Evolutionary conservation across 2,797 vertebrate genomes (phyloP).

Genomic region (Coranthus polyacanthus): DNA sequence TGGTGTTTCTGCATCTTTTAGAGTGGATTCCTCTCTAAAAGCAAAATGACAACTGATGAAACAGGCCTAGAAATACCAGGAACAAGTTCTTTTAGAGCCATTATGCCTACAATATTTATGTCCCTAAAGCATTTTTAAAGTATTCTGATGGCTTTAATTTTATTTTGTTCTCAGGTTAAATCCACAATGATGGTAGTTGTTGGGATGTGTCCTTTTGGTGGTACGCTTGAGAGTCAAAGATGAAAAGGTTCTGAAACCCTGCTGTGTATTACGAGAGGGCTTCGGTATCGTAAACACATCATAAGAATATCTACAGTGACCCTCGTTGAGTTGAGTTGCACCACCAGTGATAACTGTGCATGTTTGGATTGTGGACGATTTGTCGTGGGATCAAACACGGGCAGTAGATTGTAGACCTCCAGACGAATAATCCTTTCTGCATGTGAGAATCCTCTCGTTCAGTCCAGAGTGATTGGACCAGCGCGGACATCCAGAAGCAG

Average conservation of each 20-base stretch:
- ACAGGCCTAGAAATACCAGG: no score
- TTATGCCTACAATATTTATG: not conserved
- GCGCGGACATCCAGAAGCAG: conserved; percentile 54
- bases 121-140: not conserved
- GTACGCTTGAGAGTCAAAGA: not conserved
- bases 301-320: conserved; percentile 18
- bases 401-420: not conserved
- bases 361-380: conserved; percentile 18
- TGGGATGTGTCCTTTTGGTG: not conserved
- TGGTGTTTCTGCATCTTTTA: no score
- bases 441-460: conserved; percentile 26
- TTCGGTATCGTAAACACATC: conserved; percentile 12
- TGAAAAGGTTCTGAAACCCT: not conserved
- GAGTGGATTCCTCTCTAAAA: no score
- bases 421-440: not conserved
- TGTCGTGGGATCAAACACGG: not conserved
- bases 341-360: not conserved
- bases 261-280: not conserved
- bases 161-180: not conserved
- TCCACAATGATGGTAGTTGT: not conserved
- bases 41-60: no score
- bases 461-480: conserved; percentile 55
- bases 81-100: not conserved
- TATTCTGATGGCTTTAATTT: not conserved
- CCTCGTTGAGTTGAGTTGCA: conserved; percentile 17